A percentile compares a stretch with the other conserved stretches of the same genome.
These are phyloP conservation scores for Pangasius mekongensis DNA, from an alignment of 2,797 vertebrate species.

Conservation along the genomic window DNA sequence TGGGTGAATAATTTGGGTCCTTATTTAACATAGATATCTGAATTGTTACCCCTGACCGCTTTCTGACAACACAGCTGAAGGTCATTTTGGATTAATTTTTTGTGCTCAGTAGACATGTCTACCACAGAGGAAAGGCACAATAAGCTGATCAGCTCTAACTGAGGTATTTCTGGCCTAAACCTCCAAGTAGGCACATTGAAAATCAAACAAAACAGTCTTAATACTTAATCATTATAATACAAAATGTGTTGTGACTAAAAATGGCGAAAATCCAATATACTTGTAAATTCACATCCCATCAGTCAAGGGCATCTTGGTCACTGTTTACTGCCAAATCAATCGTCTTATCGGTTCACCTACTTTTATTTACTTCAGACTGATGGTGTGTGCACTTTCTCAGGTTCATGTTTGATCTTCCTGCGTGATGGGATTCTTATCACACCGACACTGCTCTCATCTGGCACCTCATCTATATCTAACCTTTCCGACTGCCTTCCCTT, in stretches of 20 bases:
- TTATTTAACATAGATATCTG: too few relatives aligned
- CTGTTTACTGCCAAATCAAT: conserved; percentile 66
- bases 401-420: conserved; percentile 46
- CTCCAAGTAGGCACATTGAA: neutral
- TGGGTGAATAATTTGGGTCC: neutral
- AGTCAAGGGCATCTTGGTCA: conserved; percentile 65
- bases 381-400: conserved; percentile 51
- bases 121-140: neutral
- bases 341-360: conserved; percentile 61
- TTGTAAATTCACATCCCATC: conserved; percentile 57
- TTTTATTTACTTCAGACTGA: conserved; percentile 56
- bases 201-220: neutral
- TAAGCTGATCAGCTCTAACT: neutral
- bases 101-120: neutral
- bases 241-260: neutral
- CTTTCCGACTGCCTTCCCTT: conserved; percentile 45
- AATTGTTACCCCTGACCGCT: neutral
- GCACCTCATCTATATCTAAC: conserved; percentile 37
- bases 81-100: neutral
- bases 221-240: neutral
- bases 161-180: neutral
- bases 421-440: conserved; percentile 48
- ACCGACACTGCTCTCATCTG: conserved; percentile 43
- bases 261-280: conserved; percentile 44
- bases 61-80: neutral